Conservation (phyloP, 2,888 invertebrate genomes). For the Heteromurus nitidus region DNA sequence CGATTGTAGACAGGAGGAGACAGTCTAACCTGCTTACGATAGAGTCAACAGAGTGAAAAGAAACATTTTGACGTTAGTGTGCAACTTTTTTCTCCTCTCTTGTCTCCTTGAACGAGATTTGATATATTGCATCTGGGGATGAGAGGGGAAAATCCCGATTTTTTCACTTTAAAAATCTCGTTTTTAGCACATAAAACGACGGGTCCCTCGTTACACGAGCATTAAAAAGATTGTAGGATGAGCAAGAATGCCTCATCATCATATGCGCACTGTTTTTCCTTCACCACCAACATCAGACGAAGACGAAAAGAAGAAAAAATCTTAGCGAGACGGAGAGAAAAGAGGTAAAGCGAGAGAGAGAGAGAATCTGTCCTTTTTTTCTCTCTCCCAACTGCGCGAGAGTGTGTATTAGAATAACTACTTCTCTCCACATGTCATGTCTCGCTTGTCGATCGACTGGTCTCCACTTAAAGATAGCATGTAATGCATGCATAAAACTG, state of each 20-base stretch:
- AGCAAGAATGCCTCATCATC: background rate
- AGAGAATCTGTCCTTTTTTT: constrained; percentile 4
- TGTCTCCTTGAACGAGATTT: no score
- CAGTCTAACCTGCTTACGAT: no score
- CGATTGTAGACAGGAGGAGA: no score
- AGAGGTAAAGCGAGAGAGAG: background rate
- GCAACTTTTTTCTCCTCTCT: background rate
- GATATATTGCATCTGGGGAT: no score
- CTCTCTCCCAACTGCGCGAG: background rate
- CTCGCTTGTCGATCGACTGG: constrained; percentile 17
- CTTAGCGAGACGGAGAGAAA: background rate
- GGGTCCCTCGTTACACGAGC: constrained; percentile 11
- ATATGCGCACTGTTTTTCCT: background rate
- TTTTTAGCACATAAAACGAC: constrained; percentile 14
- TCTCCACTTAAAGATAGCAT: constrained; percentile 20
- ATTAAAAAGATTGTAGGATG: constrained; percentile 8
- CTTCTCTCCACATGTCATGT: constrained; percentile 22
- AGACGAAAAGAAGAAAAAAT: no score
- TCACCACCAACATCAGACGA: background rate
- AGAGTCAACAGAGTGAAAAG: no score
- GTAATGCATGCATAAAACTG: constrained; percentile 33
- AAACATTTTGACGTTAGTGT: background rate
- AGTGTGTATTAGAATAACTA: background rate
- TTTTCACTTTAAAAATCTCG: constrained; percentile 21
- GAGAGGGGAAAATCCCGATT: constrained; percentile 7